Conservation (phyloP, 2,888 invertebrate species). For the Homarus gammarus region DNA sequence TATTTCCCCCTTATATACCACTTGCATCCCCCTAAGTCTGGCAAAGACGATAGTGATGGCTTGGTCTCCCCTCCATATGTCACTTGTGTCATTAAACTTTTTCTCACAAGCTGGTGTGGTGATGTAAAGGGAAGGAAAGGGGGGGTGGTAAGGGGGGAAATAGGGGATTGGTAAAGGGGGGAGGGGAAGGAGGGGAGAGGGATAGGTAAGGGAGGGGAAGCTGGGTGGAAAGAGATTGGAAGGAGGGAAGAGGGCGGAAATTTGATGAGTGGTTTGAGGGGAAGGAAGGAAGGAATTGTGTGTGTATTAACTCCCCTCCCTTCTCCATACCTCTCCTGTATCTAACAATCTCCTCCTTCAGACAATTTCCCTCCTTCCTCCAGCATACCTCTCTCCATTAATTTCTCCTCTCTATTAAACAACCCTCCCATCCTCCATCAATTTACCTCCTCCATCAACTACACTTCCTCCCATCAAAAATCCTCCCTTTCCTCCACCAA, state of each 20-base stretch:
- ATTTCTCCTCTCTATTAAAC: too few relatives aligned
- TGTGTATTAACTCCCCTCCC: too few relatives aligned
- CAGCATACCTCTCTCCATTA: too few relatives aligned
- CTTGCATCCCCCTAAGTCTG: neutral
- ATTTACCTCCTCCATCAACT: too few relatives aligned
- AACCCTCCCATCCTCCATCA: too few relatives aligned
- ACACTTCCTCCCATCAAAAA: neutral
- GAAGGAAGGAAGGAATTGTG: too few relatives aligned
- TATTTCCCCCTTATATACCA: neutral
- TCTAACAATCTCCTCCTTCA: too few relatives aligned
- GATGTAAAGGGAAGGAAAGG: neutral
- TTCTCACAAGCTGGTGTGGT: neutral
- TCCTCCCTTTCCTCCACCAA: neutral
- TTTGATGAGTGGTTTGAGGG: too few relatives aligned
- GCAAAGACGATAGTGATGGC: neutral
- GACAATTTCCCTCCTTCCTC: too few relatives aligned
- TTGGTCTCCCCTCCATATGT: conserved; percentile 10
- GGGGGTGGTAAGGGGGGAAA: neutral
- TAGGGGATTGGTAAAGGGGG: neutral
- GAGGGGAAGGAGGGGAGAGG: neutral
- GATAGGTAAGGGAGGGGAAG: neutral
- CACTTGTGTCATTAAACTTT: conserved; percentile 12
- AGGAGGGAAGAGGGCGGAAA: too few relatives aligned
- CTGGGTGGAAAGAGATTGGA: too few relatives aligned
- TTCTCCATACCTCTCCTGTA: too few relatives aligned